Percentiles rank a stretch among this genome's conserved stretches.
Conservation (phyloP, 2,113 vertebrate genomes). For the Anolis carolinensis region DNA sequence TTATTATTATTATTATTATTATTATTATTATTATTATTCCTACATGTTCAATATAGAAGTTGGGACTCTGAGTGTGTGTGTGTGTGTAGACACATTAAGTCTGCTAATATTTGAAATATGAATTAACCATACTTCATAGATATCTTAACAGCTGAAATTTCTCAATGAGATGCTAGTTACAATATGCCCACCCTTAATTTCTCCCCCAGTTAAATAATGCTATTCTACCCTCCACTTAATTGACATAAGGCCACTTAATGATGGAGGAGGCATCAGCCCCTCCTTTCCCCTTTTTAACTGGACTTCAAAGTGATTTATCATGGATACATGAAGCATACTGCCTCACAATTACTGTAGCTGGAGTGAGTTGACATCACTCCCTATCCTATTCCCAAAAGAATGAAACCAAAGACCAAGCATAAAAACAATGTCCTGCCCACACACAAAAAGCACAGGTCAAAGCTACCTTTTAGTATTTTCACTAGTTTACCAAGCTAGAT, state of each 20-base stretch:
- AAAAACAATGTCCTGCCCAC: conserved; percentile 37
- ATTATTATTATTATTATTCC: too few species aligned
- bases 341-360: conserved; percentile 18
- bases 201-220: background rate
- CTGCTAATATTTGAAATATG: background rate
- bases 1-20: too few species aligned
- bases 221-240: conserved; percentile 11
- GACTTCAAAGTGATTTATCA: background rate
- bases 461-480: conserved; percentile 11
- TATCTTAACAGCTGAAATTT: background rate
- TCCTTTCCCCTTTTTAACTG: background rate
- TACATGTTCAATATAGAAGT: background rate
- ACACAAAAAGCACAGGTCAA: conserved; percentile 32
- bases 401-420: conserved; percentile 53
- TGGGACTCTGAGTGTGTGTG: background rate
- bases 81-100: background rate
- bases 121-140: background rate
- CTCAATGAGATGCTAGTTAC: background rate
- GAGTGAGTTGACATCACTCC: conserved; percentile 23
- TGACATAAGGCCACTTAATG: background rate
- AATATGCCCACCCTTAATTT: background rate
- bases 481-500: background rate
- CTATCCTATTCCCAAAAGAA: background rate
- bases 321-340: background rate
- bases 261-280: background rate